A percentile compares a stretch with the other conserved stretches of the same genome.
Evolutionary conservation across 1,140 invertebrate genomes (phyloP).

Genomic region (Ridgeia piscesae): DNA sequence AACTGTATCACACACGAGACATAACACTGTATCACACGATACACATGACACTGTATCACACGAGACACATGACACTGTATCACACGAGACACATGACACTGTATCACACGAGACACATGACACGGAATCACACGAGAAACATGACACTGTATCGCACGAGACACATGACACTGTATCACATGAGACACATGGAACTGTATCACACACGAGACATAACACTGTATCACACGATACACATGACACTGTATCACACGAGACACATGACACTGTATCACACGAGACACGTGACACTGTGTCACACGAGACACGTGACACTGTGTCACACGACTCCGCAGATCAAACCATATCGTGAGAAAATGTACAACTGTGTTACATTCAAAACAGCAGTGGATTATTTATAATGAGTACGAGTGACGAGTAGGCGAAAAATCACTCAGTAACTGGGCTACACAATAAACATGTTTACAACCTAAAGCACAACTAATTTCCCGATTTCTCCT

Average conservation of each 20-base stretch:
- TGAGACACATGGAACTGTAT: background rate
- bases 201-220: background rate
- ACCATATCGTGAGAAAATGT: no score
- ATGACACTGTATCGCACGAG: no score
- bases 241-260: background rate
- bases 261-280: background rate
- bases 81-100: no score
- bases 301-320: background rate
- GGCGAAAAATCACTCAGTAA: background rate
- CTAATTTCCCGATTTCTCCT: background rate
- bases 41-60: background rate
- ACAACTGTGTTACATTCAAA: no score
- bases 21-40: background rate
- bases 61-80: background rate
- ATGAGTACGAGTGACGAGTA: background rate
- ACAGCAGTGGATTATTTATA: no score
- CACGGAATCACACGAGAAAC: background rate
- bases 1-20: background rate
- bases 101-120: background rate
- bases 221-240: background rate
- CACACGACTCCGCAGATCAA: background rate
- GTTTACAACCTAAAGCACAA: background rate
- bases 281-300: background rate
- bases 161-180: background rate
- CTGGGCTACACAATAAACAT: background rate